A percentile compares a stretch with the other conserved stretches of the same genome.
Evolutionary conservation across 2,113 vertebrate genomes (phyloP).

Genomic region (Calypte anna): DNA sequence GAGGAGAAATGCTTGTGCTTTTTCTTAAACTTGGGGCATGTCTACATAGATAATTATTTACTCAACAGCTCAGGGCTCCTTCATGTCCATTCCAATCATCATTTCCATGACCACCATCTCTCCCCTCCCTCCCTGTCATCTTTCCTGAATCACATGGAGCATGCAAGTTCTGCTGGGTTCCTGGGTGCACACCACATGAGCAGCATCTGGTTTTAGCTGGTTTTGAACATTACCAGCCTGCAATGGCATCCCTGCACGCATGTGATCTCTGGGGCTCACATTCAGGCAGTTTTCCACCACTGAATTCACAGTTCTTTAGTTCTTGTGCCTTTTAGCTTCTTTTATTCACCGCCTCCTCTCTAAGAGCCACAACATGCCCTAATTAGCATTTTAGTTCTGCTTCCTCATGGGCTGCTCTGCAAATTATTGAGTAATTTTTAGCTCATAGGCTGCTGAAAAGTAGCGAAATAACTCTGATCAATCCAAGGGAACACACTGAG

Average conservation of each 20-base stretch:
- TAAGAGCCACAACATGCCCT: background rate
- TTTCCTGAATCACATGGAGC: background rate
- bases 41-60: background rate
- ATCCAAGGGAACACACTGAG: background rate
- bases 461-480: background rate
- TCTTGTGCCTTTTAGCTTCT: background rate
- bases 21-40: background rate
- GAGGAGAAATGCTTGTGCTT: background rate
- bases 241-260: accelerated
- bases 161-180: background rate
- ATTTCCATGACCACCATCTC: background rate
- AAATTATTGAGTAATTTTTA: background rate
- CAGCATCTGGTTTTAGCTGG: background rate
- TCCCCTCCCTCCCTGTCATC: accelerated
- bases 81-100: accelerated
- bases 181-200: background rate
- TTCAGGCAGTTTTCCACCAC: accelerated
- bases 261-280: accelerated
- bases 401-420: background rate
- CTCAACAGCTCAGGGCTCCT: background rate
- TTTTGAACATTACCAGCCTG: background rate
- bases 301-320: background rate
- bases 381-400: background rate
- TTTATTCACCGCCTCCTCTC: background rate
- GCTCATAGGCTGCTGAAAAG: background rate